Conservation (phyloP, 2,888 invertebrate genomes). For the Phorcus lineatus region DNA sequence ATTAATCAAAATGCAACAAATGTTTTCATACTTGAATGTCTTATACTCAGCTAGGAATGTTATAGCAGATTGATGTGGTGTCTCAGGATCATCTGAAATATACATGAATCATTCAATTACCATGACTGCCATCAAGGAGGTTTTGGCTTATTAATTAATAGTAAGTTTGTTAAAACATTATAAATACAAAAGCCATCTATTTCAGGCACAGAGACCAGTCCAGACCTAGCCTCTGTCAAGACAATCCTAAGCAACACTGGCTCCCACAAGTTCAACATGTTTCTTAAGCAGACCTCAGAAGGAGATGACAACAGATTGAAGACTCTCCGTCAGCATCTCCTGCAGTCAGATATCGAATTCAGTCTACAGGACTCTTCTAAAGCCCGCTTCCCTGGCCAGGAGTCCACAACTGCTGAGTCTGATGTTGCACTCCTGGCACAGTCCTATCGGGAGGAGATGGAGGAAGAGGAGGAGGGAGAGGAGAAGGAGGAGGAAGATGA, state of each 20-base stretch:
- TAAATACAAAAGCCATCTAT: no score
- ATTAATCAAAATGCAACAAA: no score
- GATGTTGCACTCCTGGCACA: background rate
- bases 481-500: background rate
- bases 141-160: no score
- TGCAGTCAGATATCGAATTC: background rate
- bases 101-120: no score
- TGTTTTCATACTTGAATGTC: no score
- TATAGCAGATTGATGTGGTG: no score
- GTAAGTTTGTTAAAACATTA: no score
- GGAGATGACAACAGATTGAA: slow-evolving; percentile 28
- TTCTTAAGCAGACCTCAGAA: slow-evolving; percentile 75
- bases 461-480: background rate
- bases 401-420: background rate
- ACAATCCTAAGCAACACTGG: slow-evolving; percentile 86
- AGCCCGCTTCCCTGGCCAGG: background rate
- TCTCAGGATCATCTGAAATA: no score
- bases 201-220: slow-evolving; percentile 24
- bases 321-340: background rate
- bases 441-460: background rate
- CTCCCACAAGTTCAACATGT: slow-evolving; percentile 81
- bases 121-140: no score
- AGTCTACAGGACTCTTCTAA: background rate
- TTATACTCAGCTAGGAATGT: no score
- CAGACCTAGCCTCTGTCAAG: slow-evolving; percentile 86